Evolutionary conservation across 2,113 vertebrate species (phyloP).

Genomic region (Columbina picui): DNA sequence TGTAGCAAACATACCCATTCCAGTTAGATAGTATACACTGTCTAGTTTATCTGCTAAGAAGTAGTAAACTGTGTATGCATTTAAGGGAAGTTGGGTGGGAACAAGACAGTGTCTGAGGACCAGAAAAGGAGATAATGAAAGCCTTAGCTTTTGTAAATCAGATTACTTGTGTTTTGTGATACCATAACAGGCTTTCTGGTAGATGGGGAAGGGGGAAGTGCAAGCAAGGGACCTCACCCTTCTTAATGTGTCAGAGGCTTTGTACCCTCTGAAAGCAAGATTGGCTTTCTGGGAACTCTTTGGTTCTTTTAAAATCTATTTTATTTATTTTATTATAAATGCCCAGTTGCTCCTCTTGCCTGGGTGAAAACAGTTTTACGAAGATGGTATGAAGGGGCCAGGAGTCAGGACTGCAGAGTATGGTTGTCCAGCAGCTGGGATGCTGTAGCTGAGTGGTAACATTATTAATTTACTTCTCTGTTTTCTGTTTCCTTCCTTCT

Average conservation of each 20-base stretch:
- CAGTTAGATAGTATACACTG: neutral
- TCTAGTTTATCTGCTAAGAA: neutral
- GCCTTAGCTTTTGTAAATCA: neutral
- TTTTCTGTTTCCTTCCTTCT: conserved; percentile 36
- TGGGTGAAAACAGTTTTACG: neutral
- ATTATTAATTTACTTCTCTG: neutral
- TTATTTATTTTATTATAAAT: neutral
- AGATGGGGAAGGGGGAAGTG: neutral
- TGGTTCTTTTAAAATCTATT: neutral
- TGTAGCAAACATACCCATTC: neutral
- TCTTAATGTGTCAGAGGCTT: neutral
- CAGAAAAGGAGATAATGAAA: neutral
- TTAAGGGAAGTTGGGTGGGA: neutral
- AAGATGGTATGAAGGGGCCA: neutral
- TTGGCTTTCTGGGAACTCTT: neutral
- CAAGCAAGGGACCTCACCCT: neutral
- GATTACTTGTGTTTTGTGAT: neutral
- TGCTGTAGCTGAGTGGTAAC: fast-evolving
- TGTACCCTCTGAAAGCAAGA: neutral
- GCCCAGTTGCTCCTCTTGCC: neutral
- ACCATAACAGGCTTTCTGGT: neutral
- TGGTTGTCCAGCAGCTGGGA: neutral
- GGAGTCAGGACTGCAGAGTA: neutral
- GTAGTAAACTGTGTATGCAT: neutral
- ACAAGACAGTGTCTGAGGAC: neutral